phyloP scores from a whole-genome alignment of 1,140 invertebrate species.

The Papilio xuthus region DNA sequence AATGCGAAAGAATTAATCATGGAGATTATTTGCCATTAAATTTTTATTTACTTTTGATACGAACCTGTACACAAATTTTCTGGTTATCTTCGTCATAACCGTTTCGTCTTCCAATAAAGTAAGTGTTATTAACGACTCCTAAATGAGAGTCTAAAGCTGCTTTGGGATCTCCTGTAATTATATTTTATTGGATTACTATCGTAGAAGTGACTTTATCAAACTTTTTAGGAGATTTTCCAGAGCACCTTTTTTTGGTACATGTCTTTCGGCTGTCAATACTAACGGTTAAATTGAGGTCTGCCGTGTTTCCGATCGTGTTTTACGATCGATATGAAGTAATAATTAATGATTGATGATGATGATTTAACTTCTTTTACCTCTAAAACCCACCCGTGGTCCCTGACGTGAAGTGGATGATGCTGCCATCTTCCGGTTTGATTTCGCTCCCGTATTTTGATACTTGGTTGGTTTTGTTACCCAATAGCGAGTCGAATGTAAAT shows the following conservation, averaged over 20 bases:
- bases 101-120: slow-evolving; percentile 84
- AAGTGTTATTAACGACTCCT: slow-evolving; percentile 93
- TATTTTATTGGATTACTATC: not conserved
- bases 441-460: slow-evolving; percentile 58
- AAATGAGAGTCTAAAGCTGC: slow-evolving; percentile 92
- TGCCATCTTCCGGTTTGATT: slow-evolving; percentile 86
- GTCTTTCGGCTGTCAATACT: too few relatives aligned
- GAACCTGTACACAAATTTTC: slow-evolving; percentile 76
- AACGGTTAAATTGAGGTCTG: too few relatives aligned
- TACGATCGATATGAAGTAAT: too few relatives aligned
- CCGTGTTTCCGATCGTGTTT: too few relatives aligned
- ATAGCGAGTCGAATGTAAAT: slow-evolving; percentile 83
- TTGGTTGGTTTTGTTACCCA: slow-evolving; percentile 49
- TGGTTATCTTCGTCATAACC: slow-evolving; percentile 81
- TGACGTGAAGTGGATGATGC: slow-evolving; percentile 94
- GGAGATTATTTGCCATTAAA: too few relatives aligned
- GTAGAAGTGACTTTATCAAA: not conserved
- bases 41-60: not conserved
- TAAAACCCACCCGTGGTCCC: slow-evolving; percentile 83
- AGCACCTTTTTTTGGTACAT: too few relatives aligned
- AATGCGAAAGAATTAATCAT: too few relatives aligned
- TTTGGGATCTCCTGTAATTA: slow-evolving; percentile 90
- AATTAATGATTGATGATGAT: not conserved
- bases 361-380: slow-evolving; percentile 16
- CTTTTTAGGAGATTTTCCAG: not conserved